Conservation (phyloP, 2,113 vertebrate genomes). For the Thunnus maccoyii region DNA sequence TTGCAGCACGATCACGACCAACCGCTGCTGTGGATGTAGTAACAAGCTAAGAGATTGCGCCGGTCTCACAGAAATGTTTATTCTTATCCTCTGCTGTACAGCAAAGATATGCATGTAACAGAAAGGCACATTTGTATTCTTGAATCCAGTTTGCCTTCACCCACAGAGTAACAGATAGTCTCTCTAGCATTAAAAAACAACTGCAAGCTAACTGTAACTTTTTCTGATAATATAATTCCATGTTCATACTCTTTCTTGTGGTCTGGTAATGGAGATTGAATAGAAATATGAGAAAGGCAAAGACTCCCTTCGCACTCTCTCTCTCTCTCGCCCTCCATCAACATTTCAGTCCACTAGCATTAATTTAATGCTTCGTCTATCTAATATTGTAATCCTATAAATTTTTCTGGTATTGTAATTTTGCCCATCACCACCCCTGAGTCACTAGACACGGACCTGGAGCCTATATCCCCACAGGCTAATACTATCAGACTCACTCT, state of each 20-base stretch:
- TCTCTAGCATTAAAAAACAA: constrained; percentile 56
- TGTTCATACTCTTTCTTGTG: constrained; percentile 54
- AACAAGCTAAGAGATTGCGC: background rate
- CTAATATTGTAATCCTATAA: constrained; percentile 75
- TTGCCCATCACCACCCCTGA: constrained; percentile 72
- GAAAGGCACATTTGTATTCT: constrained; percentile 38
- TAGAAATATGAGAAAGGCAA: constrained; percentile 53
- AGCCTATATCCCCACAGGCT: constrained; percentile 53
- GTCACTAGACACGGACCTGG: constrained; percentile 28
- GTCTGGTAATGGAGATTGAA: constrained; percentile 57
- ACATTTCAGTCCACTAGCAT: constrained; percentile 59
- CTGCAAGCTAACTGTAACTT: constrained; percentile 21
- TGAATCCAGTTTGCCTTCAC: constrained; percentile 25
- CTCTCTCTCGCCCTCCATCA: constrained; percentile 17
- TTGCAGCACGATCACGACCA: background rate
- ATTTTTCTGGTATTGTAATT: constrained; percentile 70
- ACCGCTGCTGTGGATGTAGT: background rate
- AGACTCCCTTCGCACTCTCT: constrained; percentile 2
- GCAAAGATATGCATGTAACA: background rate
- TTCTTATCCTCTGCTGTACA: background rate
- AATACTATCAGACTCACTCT: constrained; percentile 43
- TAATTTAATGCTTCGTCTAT: constrained; percentile 79
- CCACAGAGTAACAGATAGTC: constrained; percentile 26
- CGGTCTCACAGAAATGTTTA: background rate
- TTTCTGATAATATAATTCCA: constrained; percentile 48